These are phyloP conservation scores for Neopelma chrysocephalum DNA, from an alignment of 2,797 vertebrate genomes.

Conservation along the genomic window DNA sequence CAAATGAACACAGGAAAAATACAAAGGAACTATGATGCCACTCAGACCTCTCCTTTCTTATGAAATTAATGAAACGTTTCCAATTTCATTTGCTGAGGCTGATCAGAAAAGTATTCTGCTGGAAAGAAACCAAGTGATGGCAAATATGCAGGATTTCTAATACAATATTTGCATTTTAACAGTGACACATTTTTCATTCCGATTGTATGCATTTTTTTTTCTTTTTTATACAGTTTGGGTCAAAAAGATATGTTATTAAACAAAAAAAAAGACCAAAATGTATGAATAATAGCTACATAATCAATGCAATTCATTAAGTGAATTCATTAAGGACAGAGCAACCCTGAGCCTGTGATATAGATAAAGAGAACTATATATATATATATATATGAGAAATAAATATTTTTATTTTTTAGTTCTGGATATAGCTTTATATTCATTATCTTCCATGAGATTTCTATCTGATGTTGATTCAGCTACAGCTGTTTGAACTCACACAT, in stretches of 20 bases:
- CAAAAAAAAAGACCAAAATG: slow-evolving; percentile 70
- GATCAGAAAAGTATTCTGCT: slow-evolving; percentile 68
- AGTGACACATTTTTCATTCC: slow-evolving; percentile 49
- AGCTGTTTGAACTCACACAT: not conserved
- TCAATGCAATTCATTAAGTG: slow-evolving; percentile 63
- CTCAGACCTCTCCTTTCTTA: slow-evolving; percentile 58
- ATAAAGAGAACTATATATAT: not conserved
- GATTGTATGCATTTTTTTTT: not conserved
- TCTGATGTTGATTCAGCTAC: not conserved
- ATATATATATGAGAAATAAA: not conserved
- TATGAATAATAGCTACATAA: slow-evolving; percentile 67
- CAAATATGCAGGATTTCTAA: slow-evolving; percentile 65
- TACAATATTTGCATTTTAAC: slow-evolving; percentile 74
- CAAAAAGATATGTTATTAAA: slow-evolving; percentile 70
- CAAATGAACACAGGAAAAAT: slow-evolving; percentile 73
- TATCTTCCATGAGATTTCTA: not conserved
- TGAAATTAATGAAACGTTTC: slow-evolving; percentile 75
- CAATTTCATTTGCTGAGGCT: slow-evolving; percentile 73
- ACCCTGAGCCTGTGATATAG: slow-evolving; percentile 3
- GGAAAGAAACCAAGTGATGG: slow-evolving; percentile 67
- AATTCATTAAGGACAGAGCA: slow-evolving; percentile 37
- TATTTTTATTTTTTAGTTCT: not conserved
- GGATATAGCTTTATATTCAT: not conserved
- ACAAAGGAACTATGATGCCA: slow-evolving; percentile 70
- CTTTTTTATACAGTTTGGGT: slow-evolving; percentile 33